Percentiles rank a stretch among this genome's conserved stretches.
Evolutionary conservation across 2,888 invertebrate genomes (phyloP).

Genomic region (Congeria kusceri): DNA sequence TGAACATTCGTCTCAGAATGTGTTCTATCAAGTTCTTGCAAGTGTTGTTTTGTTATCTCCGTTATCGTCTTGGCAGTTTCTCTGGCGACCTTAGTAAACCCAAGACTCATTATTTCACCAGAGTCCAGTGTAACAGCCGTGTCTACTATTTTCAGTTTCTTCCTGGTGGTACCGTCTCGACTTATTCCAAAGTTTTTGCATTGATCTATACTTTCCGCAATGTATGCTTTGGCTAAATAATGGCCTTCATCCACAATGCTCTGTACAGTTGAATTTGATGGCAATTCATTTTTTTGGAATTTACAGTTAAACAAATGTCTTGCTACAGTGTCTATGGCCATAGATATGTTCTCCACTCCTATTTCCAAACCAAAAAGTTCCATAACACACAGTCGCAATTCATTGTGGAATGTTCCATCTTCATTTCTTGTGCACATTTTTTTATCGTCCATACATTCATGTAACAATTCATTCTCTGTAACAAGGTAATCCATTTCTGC

Average conservation of each 20-base stretch:
- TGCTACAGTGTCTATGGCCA: background rate
- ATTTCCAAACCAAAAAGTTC: conserved; percentile 31
- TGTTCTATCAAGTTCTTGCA: conserved; percentile 13
- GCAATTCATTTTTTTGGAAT: conserved; percentile 1
- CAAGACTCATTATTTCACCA: conserved; percentile 36
- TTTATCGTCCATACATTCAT: background rate
- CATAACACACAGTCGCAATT: conserved; percentile 20
- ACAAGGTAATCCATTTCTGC: background rate
- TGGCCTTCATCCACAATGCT: conserved; percentile 42
- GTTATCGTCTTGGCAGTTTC: conserved; percentile 32
- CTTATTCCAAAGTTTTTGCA: conserved; percentile 37
- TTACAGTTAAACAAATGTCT: conserved; percentile 18
- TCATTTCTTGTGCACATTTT: conserved; percentile 7
- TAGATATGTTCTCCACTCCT: conserved; percentile 12
- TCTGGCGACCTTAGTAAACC: conserved; percentile 18
- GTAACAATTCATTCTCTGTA: background rate
- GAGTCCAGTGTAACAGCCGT: conserved; percentile 38
- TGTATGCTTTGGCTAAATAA: conserved; percentile 39
- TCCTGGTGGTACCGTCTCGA: conserved; percentile 40
- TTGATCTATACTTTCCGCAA: conserved; percentile 22
- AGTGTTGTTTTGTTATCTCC: too few species aligned
- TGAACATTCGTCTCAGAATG: background rate
- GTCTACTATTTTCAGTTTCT: conserved; percentile 45
- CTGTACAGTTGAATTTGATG: conserved; percentile 7
- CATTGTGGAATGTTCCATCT: conserved; percentile 12